phyloP scores from a whole-genome alignment of 64 coral and sea anemone species.

The Pocillopora damicornis region DNA sequence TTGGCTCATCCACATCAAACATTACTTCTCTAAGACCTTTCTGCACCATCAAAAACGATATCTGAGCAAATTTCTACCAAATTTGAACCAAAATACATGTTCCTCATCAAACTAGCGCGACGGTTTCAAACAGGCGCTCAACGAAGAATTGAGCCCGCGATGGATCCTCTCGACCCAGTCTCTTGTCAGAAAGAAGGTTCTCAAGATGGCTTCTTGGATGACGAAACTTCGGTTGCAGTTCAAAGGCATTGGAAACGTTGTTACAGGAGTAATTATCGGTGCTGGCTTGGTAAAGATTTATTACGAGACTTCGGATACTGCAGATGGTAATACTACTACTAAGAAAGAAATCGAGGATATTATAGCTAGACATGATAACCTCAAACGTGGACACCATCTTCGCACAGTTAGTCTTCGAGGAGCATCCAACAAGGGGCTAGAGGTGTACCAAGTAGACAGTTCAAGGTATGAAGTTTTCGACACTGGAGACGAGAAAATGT shows the following conservation, averaged over 20 bases:
- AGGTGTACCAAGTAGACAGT: slow-evolving; percentile 6
- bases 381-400: slow-evolving; percentile 65
- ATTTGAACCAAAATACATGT: background rate
- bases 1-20: slow-evolving; percentile 86
- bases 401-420: slow-evolving; percentile 37
- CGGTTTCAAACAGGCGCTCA: slow-evolving; percentile 38
- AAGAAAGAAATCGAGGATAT: slow-evolving; percentile 84
- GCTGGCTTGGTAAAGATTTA: slow-evolving; percentile 86
- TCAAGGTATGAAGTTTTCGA: slow-evolving; percentile 5
- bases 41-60: background rate
- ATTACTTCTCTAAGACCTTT: slow-evolving; percentile 39
- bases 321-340: slow-evolving; percentile 18
- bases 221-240: slow-evolving; percentile 37
- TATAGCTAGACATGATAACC: slow-evolving; percentile 59
- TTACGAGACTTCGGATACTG: slow-evolving; percentile 67
- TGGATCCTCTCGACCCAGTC: background rate
- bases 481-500: slow-evolving; percentile 29
- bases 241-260: slow-evolving; percentile 52
- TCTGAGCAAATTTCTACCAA: background rate
- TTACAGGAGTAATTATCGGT: slow-evolving; percentile 74
- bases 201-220: slow-evolving; percentile 69
- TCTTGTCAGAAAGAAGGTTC: background rate
- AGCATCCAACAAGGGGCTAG: too few species aligned
- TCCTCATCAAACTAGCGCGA: background rate
- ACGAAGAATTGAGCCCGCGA: slow-evolving; percentile 5